Evolutionary conservation across 2,113 vertebrate species (phyloP), one percentile per base, ranked within the genome.

Genomic region (Menura novaehollandiae): DNA sequence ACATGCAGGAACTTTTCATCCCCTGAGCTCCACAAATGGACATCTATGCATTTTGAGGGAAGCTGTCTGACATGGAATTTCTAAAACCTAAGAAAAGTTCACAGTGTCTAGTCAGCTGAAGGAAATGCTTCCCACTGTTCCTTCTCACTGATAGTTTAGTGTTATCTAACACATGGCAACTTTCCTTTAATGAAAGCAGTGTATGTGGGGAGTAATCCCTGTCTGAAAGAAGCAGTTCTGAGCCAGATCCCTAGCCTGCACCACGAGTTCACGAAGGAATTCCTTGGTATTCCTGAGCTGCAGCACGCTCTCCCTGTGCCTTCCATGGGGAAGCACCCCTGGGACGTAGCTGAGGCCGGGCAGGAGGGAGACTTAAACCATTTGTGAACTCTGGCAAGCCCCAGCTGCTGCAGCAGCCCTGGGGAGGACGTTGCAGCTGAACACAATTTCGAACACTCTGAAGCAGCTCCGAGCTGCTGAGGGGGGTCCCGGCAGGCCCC

Each of bases 371-470:
- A 2, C 37, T 35, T 9, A 44, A 52, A 64, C 28, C 5, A 1
- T 64, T 52, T 47, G 64, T 88, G 86, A 88, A 58, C 85, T 68
- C 60, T 94, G 83, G 80, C 91, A 89, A 75, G n/a, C 53, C 85
- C 76, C 79, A 72, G 9, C 63, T 72, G 73, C 79, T 39, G 44
- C 49, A 75, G 56, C 13, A 71, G 72, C 85, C 63, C 68, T 67
- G 63, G 79, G 64, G 95, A 96, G 44, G 53, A 49, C 64, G 56
- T 26, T 92, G 90, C 67, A 91, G 85, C 78, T 91, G 59, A 80
- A 81, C 0, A 8, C 22, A 21, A 13, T 75, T 84, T 72, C 23
- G 64, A 74, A 22, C 7, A 27, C 59, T 43, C 17, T 77, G 92
- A 59, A 79, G 33, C 62, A 47, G 46, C 81, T 60, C 58, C 0